Conservation (phyloP, 2,888 invertebrate genomes). For the Neria commutata region DNA sequence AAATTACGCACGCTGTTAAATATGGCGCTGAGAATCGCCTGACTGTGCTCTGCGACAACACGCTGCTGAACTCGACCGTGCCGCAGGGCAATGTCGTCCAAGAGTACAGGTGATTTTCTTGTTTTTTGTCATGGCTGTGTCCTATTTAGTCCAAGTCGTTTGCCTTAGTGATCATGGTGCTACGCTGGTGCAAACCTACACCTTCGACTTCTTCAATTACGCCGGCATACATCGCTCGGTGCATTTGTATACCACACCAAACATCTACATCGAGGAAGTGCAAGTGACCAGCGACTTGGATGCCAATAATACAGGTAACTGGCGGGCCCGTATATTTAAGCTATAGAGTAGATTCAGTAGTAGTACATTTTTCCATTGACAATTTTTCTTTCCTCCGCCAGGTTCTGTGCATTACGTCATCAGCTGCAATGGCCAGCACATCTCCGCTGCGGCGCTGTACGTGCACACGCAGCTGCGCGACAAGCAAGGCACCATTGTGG, state of each 20-base stretch:
- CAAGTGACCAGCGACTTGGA: constrained; percentile 74
- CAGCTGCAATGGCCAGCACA: constrained; percentile 45
- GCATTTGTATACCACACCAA: constrained; percentile 84
- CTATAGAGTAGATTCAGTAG: too few species aligned
- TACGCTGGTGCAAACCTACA: constrained; percentile 74
- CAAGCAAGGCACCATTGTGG: constrained; percentile 65
- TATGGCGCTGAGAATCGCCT: constrained; percentile 77
- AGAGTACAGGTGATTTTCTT: constrained; percentile 58
- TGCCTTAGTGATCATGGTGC: constrained; percentile 69
- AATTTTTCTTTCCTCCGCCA: constrained; percentile 17
- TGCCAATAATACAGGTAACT: constrained; percentile 67
- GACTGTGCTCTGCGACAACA: constrained; percentile 94
- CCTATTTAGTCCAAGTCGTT: constrained; percentile 9
- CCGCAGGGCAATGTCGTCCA: constrained; percentile 81
- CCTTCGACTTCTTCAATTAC: constrained; percentile 98
- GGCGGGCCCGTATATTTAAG: too few species aligned
- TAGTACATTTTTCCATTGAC: too few species aligned
- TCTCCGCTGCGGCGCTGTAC: constrained; percentile 32
- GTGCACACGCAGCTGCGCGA: constrained; percentile 63
- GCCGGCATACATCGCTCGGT: constrained; percentile 96
- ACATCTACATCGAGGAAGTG: constrained; percentile 81
- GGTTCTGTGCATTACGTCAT: constrained; percentile 50
- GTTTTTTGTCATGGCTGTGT: not conserved
- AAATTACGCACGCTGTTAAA: constrained; percentile 72
- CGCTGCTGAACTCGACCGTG: constrained; percentile 80